A percentile compares a stretch with the other conserved stretches of the same genome.
Conservation (phyloP, 2,797 vertebrate species). For the Sandelia bainsii region DNA sequence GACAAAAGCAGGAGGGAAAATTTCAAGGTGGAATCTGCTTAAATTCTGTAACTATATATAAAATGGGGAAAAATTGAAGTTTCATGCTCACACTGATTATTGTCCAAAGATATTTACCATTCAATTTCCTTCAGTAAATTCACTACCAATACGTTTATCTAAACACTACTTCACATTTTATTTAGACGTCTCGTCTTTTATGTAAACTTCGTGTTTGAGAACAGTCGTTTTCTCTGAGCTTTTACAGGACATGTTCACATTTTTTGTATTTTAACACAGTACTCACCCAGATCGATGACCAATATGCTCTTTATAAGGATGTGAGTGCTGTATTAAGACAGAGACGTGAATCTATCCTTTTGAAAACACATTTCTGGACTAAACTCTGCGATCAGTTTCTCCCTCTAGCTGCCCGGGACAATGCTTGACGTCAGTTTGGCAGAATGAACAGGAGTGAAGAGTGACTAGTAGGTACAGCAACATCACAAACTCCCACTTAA, state of each 20-base stretch:
- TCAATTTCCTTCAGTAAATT: conserved; percentile 21
- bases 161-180: conserved; percentile 71
- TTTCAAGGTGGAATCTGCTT: not conserved
- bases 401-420: conserved; percentile 78
- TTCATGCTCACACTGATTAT: conserved; percentile 34
- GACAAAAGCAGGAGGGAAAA: not conserved
- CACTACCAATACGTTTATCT: conserved; percentile 25
- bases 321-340: not conserved
- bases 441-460: conserved; percentile 35
- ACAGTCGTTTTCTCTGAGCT: conserved; percentile 11
- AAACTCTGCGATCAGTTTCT: conserved; percentile 61
- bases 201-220: conserved; percentile 44
- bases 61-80: not conserved
- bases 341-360: conserved; percentile 4
- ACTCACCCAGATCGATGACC: not conserved
- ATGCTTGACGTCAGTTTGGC: conserved; percentile 55
- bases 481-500: conserved; percentile 19
- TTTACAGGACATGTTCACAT: conserved; percentile 14
- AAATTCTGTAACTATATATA: conserved; percentile 14
- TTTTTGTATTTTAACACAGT: not conserved
- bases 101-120: conserved; percentile 26
- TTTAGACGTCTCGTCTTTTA: conserved; percentile 22
- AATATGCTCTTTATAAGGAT: not conserved
- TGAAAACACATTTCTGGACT: conserved; percentile 27
- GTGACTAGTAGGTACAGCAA: conserved; percentile 14